These are phyloP conservation scores for Cryptoprocta ferox DNA, from an alignment of 2,797 vertebrate species.

Conservation along the genomic window DNA sequence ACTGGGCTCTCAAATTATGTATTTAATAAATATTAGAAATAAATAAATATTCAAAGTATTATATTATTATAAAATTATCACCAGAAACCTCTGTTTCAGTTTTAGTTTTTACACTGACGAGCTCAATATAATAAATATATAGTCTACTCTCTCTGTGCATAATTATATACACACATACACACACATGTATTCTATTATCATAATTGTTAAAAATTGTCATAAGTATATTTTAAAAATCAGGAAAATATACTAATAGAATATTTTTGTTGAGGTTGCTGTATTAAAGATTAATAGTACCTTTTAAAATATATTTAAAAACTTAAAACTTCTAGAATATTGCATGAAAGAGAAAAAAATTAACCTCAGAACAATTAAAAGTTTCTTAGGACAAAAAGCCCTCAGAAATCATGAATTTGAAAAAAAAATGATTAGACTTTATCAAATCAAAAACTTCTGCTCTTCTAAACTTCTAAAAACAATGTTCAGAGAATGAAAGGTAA, in stretches of 20 bases:
- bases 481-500: too few relatives aligned
- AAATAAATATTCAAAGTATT: not conserved
- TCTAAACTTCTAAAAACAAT: too few relatives aligned
- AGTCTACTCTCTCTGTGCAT: not conserved
- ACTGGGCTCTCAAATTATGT: not conserved
- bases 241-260: not conserved
- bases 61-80: not conserved
- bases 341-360: too few relatives aligned
- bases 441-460: too few relatives aligned
- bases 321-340: too few relatives aligned
- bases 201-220: not conserved
- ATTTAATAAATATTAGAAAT: not conserved
- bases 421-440: too few relatives aligned
- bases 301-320: not conserved
- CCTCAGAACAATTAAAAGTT: too few relatives aligned
- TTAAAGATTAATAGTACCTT: not conserved
- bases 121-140: not conserved
- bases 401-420: too few relatives aligned
- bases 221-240: not conserved
- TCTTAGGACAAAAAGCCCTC: too few relatives aligned
- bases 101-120: not conserved
- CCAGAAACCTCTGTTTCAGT: not conserved
- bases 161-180: not conserved
- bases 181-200: not conserved
- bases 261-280: not conserved